Conservation (phyloP, 2,888 invertebrate genomes). For the Gasteruption jaculator region DNA sequence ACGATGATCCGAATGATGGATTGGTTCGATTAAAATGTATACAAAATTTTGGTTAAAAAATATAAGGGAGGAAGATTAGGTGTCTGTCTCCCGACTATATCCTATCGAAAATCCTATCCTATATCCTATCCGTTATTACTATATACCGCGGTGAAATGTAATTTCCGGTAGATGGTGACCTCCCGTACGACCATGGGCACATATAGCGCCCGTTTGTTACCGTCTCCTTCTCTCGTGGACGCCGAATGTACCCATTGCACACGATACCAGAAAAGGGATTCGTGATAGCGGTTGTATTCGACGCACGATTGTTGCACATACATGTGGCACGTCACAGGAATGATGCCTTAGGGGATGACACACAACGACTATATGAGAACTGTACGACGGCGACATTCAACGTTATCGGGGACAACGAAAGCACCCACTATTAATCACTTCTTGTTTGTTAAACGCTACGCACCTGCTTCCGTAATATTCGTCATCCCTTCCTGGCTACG, state of each 20-base stretch:
- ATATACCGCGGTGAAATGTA: conserved; percentile 46
- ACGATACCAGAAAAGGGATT: conserved; percentile 7
- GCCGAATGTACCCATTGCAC: conserved; percentile 22
- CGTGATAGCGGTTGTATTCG: conserved; percentile 7
- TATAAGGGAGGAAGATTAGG: too few relatives aligned
- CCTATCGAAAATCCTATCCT: too few relatives aligned
- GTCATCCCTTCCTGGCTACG: conserved; percentile 26
- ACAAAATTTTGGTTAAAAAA: too few relatives aligned
- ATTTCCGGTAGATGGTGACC: conserved; percentile 42
- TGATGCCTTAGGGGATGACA: conserved; percentile 39
- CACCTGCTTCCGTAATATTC: conserved; percentile 45
- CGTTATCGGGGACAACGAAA: conserved; percentile 42
- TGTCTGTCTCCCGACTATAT: too few relatives aligned
- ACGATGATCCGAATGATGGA: too few relatives aligned
- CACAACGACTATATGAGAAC: conserved; percentile 12
- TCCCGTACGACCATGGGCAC: conserved; percentile 26
- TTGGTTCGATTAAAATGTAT: too few relatives aligned
- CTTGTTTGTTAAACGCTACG: conserved; percentile 48
- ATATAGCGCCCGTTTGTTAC: conserved; percentile 28
- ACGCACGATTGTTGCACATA: conserved; percentile 11
- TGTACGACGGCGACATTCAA: conserved; percentile 31
- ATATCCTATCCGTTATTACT: conserved; percentile 42
- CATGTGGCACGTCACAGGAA: conserved; percentile 25
- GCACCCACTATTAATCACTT: conserved; percentile 45
- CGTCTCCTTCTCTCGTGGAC: conserved; percentile 18